These are phyloP conservation scores for Armadillidium nasatum DNA, from an alignment of 1,140 invertebrate species.

Conservation along the genomic window DNA sequence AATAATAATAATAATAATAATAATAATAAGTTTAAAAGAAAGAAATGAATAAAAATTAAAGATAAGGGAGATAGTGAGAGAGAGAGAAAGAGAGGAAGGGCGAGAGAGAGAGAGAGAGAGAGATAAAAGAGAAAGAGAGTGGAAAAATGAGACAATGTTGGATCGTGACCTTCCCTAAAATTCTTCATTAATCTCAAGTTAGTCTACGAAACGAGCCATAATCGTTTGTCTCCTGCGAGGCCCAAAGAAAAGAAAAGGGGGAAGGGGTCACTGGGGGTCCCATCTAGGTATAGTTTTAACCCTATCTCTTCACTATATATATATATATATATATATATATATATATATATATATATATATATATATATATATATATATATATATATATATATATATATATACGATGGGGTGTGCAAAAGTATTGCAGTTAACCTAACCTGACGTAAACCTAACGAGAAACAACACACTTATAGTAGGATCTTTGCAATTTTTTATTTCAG, in stretches of 20 bases:
- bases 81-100: neutral
- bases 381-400: neutral
- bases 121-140: neutral
- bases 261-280: too few relatives aligned
- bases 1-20: too few relatives aligned
- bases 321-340: neutral
- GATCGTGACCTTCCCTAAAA: neutral
- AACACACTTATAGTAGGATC: too few relatives aligned
- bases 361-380: neutral
- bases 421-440: too few relatives aligned
- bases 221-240: neutral
- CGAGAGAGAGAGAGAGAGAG: neutral
- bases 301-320: neutral
- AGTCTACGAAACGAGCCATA: neutral
- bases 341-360: neutral
- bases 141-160: neutral
- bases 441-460: too few relatives aligned
- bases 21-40: too few relatives aligned
- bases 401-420: too few relatives aligned
- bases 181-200: slow-evolving; percentile 2
- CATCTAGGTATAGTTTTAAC: neutral
- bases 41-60: too few relatives aligned
- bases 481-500: too few relatives aligned
- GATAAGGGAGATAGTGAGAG: neutral
- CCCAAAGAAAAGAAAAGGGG: too few relatives aligned